These are phyloP conservation scores for Pelecanoides urinatrix DNA, from an alignment of 2,113 vertebrate genomes.

Conservation along the genomic window DNA sequence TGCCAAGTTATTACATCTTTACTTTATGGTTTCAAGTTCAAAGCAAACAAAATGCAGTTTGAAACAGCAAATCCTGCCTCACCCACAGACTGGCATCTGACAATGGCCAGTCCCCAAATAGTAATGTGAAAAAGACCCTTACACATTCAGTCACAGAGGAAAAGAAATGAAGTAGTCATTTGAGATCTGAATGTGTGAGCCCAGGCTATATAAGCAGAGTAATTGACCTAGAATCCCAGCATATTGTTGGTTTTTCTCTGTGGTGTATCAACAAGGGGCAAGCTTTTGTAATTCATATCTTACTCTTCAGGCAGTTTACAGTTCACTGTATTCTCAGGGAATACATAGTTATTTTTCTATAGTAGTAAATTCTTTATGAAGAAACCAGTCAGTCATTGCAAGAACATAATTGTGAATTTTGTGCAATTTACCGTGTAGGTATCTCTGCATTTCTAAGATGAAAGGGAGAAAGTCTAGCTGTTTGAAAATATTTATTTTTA, in stretches of 20 bases:
- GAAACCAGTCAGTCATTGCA: not conserved
- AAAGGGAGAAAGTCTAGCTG: not conserved
- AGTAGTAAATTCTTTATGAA: conserved; percentile 27
- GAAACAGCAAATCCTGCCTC: not conserved
- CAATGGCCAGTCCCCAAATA: not conserved
- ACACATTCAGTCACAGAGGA: not conserved
- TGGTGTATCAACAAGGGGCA: not conserved
- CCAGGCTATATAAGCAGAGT: not conserved
- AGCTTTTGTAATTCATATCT: not conserved
- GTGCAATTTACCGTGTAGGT: not conserved
- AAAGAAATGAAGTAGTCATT: not conserved
- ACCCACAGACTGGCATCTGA: not conserved
- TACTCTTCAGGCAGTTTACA: not conserved
- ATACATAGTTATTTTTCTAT: not conserved
- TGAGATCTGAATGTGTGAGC: not conserved
- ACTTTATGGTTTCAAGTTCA: not conserved
- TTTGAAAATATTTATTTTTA: conserved; percentile 33
- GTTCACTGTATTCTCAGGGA: not conserved
- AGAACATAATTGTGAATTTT: not conserved
- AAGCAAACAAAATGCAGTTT: not conserved
- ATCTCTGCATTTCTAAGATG: not conserved
- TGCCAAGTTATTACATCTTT: not conserved
- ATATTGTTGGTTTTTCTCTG: not conserved
- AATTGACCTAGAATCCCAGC: not conserved
- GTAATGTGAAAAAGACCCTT: not conserved